Base-by-base conservation (phyloP, 2,888 invertebrate species). In the Crocallis elinguaria region DNA sequence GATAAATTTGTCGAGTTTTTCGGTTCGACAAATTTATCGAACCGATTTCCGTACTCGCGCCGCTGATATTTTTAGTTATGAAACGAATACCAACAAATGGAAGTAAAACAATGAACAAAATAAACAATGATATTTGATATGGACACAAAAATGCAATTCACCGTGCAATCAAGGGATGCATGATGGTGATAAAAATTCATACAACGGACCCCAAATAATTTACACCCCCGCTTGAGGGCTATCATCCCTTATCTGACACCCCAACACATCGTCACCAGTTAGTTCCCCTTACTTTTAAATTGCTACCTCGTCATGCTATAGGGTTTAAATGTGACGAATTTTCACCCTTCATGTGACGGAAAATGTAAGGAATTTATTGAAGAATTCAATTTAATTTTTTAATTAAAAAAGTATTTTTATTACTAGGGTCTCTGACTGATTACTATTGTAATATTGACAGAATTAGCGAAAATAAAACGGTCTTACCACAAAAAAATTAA, bases 171-270 rank as follows among this genome's bases (percentile, higher is more conserved):
- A 45, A 45, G 25, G 17, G 38, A 41, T 27, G 32, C 9, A 29
- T n/a, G n/a, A n/a, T n/a, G n/a, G 38, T 33, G 35, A 45, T 39
- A 55, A 49, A 41, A 44, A 55, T 49, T 54, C 16, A 45, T 55
- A 39, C 33, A 16, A 36, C 11, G 17, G 32, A 33, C 48, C 55
- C 55, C 25, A 35, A 39, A 32, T n/a, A n/a, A 44, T 45, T 35
- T 41, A 37, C 45, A 55, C 49, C 45, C 54, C 39, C 23, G 21
- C 25, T 39, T 14, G 25, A 35, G 25, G 33, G 27, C 44, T 35
- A 54, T 42, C 55, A 46, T 49, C 55, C 49, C 45, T 55, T 45
- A 50, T 50, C 49, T 45, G 35, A 39, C 48, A 38, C 53, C 53
- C 53, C 30, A 4, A 37, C 44, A 39, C 44, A 27, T 39, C 32